Conservation (phyloP, 2,113 vertebrate species). For the Penelope pileata region DNA sequence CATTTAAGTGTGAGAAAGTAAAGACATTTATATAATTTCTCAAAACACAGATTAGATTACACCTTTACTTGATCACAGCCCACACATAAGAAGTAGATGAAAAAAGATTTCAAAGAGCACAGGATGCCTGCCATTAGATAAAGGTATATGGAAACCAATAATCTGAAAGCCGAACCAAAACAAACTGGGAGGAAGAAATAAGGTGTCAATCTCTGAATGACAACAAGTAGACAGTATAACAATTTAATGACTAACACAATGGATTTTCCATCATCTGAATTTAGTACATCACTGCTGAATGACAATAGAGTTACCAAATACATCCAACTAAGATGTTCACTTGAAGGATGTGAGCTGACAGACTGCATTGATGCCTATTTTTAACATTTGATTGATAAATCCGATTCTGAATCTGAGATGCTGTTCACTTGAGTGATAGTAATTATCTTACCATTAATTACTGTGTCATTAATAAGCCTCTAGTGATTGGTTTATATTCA, state of each 20-base stretch:
- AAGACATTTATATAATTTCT: neutral
- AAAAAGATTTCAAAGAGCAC: neutral
- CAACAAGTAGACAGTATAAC: neutral
- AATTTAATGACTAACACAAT: neutral
- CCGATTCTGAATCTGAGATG: neutral
- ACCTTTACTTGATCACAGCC: neutral
- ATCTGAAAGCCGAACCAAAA: neutral
- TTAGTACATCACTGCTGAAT: neutral
- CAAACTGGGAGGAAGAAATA: neutral
- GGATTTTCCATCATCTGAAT: conserved; percentile 32
- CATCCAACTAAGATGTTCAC: neutral
- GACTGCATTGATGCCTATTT: neutral
- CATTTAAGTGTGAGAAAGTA: neutral
- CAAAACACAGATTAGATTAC: neutral
- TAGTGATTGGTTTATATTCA: neutral
- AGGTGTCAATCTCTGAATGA: neutral
- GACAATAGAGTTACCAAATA: neutral
- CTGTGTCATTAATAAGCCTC: neutral
- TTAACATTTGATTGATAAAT: neutral
- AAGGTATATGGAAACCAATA: neutral
- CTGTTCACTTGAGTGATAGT: neutral
- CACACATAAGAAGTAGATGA: neutral
- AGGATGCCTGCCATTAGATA: neutral
- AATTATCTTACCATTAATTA: neutral
- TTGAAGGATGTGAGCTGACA: neutral